Conservation (phyloP, 2,797 vertebrate genomes). For the Denticeps clupeoides region DNA sequence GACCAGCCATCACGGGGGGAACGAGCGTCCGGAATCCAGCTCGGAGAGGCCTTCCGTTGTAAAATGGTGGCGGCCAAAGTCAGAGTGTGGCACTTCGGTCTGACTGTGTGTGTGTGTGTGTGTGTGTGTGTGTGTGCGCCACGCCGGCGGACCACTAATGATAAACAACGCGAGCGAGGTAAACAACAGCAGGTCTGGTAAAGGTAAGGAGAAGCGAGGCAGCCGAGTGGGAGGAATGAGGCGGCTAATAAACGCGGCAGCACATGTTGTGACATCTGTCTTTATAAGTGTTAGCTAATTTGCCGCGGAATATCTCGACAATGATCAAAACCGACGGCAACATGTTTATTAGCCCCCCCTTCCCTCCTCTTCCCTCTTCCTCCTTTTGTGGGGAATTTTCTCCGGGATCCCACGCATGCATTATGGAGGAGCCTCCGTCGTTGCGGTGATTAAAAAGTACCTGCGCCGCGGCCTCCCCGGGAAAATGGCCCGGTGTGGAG, state of each 20-base stretch:
- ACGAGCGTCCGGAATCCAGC: no score
- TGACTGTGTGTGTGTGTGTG: constrained; percentile 22
- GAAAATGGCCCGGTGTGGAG: no score
- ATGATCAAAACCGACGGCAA: constrained; percentile 58
- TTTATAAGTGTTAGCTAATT: constrained; percentile 70
- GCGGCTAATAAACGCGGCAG: constrained; percentile 55
- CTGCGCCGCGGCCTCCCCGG: no score
- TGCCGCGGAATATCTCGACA: constrained; percentile 62
- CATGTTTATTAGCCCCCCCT: constrained; percentile 32
- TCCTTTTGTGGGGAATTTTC: constrained; percentile 27
- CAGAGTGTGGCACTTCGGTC: background rate
- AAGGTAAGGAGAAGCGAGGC: constrained; percentile 50
- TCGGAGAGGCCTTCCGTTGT: no score
- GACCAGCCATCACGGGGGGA: no score
- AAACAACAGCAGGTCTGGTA: constrained; percentile 69
- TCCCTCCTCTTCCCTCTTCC: background rate
- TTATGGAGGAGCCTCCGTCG: constrained; percentile 23
- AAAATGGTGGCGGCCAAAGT: no score
- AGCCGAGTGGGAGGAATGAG: constrained; percentile 51
- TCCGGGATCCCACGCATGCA: constrained; percentile 37
- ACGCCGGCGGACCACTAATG: constrained; percentile 38
- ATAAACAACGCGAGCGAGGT: constrained; percentile 61
- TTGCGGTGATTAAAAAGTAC: no score
- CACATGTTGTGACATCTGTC: constrained; percentile 76
- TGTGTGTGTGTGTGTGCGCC: constrained; percentile 6